Evolutionary conservation across 1,140 invertebrate species (phyloP), one percentile per base, ranked within the genome.

Genomic region (Laupala kohalensis): DNA sequence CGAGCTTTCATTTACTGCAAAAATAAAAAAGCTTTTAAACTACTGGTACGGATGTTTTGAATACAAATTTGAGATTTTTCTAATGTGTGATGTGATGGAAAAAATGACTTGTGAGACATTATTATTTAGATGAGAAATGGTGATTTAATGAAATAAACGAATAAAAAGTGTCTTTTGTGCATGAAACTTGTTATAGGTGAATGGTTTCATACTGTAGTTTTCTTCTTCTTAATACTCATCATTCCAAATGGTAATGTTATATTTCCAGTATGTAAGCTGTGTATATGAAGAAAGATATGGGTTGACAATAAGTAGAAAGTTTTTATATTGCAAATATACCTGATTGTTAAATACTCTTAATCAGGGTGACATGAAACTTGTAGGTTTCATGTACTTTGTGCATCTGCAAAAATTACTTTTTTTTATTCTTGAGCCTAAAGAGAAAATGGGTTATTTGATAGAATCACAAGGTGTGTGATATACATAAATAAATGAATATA

Each of bases 391-490:
- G 24, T 70, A 70, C 62, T 26, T 23, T 64, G 69, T 53, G 64
- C 28, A 67, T 26, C 27, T 28, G 66, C 64, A 26, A 27, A 71
- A 23, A 71, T 27, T 24, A 53, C 25, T 23, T 70, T 70, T 62
- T 63, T 62, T 19, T 71, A 67, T 71, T 68, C 66, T 71, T 68
- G 24, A 67, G 37, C 64, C 64, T 71, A 67, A 71, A 71, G 15
- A 67, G 29, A 64, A 65, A 70, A 62, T 53, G 25, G 37, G 24
- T 62, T 30, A 70, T 63, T 70, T 67, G 26, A 67, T 67, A 71
- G 66, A 68, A 71, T 71, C 71, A 71, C 71, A 71, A 71, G 71
- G 71, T 64, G 71, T 71, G 71, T 71, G 70, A 74, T 72, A 73
- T 73, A 73, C 69, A 70, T 73, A 70, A 53, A 53, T 73, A 73